Percentiles rank a stretch among this genome's conserved stretches.
These are phyloP conservation scores for Oasisia sp. DNA, from an alignment of 2,888 invertebrate genomes.

Conservation along the genomic window DNA sequence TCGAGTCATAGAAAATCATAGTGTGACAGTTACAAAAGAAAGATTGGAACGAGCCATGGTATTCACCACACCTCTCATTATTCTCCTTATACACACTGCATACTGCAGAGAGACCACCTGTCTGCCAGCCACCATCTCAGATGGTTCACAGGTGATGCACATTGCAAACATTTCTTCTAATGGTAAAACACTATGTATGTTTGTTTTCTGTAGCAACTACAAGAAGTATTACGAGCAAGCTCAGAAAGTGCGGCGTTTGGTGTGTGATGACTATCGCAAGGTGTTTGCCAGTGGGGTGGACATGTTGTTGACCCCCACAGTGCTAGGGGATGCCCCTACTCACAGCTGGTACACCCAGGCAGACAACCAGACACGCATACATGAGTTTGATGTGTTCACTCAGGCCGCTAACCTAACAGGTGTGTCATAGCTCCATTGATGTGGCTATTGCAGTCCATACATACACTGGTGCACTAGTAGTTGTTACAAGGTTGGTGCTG, in stretches of 20 bases:
- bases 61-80: no score
- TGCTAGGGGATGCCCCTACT: constrained; percentile 83
- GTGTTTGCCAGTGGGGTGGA: constrained; percentile 80
- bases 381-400: constrained; percentile 92
- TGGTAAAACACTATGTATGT: background rate
- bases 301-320: constrained; percentile 90
- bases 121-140: no score
- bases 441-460: background rate
- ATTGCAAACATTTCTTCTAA: background rate
- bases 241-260: constrained; percentile 86
- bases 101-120: no score
- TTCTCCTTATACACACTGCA: no score
- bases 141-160: no score
- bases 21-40: no score
- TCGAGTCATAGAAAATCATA: no score
- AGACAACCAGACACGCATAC: constrained; percentile 87
- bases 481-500: no score
- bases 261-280: constrained; percentile 84
- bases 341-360: constrained; percentile 80
- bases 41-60: no score
- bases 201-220: constrained; percentile 77
- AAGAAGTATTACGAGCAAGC: constrained; percentile 91
- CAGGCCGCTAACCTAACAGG: constrained; percentile 98
- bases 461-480: no score
- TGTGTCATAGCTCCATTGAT: constrained; percentile 45